Conservation (phyloP, 1,140 invertebrate species). For the Drosophila littoralis region DNA sequence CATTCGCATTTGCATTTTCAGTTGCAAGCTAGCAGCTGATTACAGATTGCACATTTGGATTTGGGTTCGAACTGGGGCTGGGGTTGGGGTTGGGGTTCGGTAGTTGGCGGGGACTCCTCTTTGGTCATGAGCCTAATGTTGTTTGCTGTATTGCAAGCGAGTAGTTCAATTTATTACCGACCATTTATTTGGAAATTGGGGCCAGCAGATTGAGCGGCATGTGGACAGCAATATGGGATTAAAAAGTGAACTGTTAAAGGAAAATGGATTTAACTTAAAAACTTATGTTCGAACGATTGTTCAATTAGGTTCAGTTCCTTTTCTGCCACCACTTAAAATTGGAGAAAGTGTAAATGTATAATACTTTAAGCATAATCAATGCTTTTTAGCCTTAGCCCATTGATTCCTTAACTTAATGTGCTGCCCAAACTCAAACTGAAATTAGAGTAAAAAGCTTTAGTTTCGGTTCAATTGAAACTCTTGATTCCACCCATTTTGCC, state of each 20-base stretch:
- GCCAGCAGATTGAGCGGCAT: background rate
- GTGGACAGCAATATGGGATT: background rate
- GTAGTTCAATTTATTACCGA: slow-evolving; percentile 7
- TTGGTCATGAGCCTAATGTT: slow-evolving; percentile 14
- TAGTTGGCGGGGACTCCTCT: background rate
- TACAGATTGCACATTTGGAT: slow-evolving; percentile 38
- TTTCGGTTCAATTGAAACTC: background rate
- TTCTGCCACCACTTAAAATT: too few species aligned
- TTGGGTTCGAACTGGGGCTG: background rate
- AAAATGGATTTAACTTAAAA: background rate
- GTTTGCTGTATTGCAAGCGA: slow-evolving; percentile 1
- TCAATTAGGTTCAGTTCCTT: background rate
- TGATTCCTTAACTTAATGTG: too few species aligned
- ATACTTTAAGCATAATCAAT: too few species aligned
- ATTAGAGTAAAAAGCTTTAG: background rate
- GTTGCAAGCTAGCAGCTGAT: slow-evolving; percentile 29
- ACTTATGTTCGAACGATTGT: background rate
- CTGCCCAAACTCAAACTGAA: background rate
- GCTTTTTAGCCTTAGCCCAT: too few species aligned
- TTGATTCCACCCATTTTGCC: background rate
- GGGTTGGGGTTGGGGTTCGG: background rate
- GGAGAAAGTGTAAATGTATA: too few species aligned
- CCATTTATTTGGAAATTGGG: background rate
- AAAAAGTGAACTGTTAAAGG: background rate
- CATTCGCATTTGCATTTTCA: slow-evolving; percentile 52